A percentile compares a stretch with the other conserved stretches of the same genome.
Evolutionary conservation across 2,113 vertebrate genomes (phyloP).

Genomic region (Crotophaga sulcirostris): DNA sequence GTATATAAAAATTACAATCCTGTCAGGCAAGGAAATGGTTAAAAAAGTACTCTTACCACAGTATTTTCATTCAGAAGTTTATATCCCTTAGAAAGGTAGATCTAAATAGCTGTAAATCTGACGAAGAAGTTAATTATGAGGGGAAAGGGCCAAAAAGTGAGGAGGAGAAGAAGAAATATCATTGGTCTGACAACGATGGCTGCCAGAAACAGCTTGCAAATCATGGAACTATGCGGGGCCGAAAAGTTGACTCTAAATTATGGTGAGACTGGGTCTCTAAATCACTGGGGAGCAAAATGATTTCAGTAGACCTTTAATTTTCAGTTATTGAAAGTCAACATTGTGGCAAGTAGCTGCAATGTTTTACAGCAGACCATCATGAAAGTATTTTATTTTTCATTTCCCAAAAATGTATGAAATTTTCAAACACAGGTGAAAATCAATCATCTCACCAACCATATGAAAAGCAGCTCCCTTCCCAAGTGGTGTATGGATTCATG

Average conservation of each 20-base stretch:
- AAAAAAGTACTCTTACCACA: background rate
- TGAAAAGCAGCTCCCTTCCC: background rate
- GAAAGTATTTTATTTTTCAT: constrained; percentile 61
- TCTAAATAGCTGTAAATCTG: constrained; percentile 72
- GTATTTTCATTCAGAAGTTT: constrained; percentile 65
- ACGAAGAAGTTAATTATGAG: constrained; percentile 72
- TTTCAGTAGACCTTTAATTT: constrained; percentile 73
- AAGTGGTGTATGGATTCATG: background rate
- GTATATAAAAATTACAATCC: background rate
- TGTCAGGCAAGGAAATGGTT: background rate
- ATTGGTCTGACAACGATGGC: constrained; percentile 58
- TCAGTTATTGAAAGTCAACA: constrained; percentile 72
- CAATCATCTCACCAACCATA: constrained; percentile 20
- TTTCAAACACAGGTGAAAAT: constrained; percentile 46
- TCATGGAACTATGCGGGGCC: constrained; percentile 61
- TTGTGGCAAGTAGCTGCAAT: constrained; percentile 50
- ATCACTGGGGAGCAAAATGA: constrained; percentile 72
- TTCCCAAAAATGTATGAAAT: constrained; percentile 58
- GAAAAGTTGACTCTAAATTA: constrained; percentile 76
- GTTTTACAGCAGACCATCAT: constrained; percentile 59
- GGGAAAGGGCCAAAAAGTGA: constrained; percentile 66
- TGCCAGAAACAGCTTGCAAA: constrained; percentile 79
- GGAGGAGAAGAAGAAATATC: constrained; percentile 68
- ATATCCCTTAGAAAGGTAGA: constrained; percentile 65
- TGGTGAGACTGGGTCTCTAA: constrained; percentile 69